Base-by-base conservation (phyloP, 2,113 vertebrate genomes). In the Dipodomys merriami region DNA sequence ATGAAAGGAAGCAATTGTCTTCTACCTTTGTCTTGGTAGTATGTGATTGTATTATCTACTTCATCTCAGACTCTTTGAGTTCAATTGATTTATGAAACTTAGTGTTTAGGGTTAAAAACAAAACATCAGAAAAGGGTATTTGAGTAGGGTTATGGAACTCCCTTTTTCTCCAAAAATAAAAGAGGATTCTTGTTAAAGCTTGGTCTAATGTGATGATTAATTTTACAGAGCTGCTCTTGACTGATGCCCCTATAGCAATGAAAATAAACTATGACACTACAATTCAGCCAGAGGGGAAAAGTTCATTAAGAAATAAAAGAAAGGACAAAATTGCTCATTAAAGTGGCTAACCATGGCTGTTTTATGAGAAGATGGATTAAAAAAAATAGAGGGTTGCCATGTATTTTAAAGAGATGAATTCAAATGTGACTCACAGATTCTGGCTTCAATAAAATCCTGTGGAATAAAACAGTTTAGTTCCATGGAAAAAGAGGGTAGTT, bases 251-350 rank as follows among this genome's bases (percentile, higher is more conserved):
- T 96, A 95, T 88, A 97, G 97, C 97, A 98, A 97, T 97, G 96
- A 97, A 98, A 98, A 98, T 97, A 98, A 97, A 97, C 97, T 83
- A 88, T 77, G 90, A 94, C 96, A 97, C 85, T 74, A 97, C 77
- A 93, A 96, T 30, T 90, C 96, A 97, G 96, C 96, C 95, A 96
- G 88, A 97, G 97, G 97, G 97, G 65, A 91, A 97, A 96, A 97
- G 96, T 95, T 98, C 97, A 98, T 98, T 98, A 98, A 98, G 97
- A 97, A 98, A 97, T 98, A 98, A 98, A 97, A 97, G 96, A 92
- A 69, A 89, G 2, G 5, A 95, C 77, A 88, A 91, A 95, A 96
- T 25, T 90, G 11, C 94, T 86, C 85, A 91, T 97, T 97, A 95
- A 96, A 98, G 95, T 96, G 96, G 94, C 96, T 97, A 96, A 95